Evolutionary conservation across 2,888 invertebrate genomes (phyloP), one percentile per base, ranked within the genome.

Genomic region (Acronicta leporina): DNA sequence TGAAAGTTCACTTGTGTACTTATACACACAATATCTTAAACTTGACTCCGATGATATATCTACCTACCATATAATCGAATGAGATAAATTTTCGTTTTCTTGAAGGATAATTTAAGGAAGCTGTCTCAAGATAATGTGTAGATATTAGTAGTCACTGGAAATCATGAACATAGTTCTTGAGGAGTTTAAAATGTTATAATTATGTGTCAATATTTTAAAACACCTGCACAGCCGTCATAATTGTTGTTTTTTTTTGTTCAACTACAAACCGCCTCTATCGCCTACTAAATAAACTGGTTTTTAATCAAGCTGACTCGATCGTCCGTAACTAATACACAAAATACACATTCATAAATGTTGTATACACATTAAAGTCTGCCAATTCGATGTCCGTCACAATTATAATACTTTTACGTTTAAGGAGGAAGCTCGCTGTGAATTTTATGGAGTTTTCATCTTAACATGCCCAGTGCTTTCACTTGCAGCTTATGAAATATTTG

Each of bases 251-350:
- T 35, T 7, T 20, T 20, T 20, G n/a, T 20, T 20, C 2, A 20
- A 4, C 20, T 20, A 20, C 35, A 38, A 38, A 13, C 38, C 5
- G 13, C 16, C 43, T 50, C 33, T 5, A 47, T 5, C 20, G 27
- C 5, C 14, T 27, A 25, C 9, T 10, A n/a, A 0, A 25, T 44
- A 51, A 75, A 71, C 75, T 8, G 25, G 75, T 63, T 73, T 69
- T 46, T 51, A 71, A 73, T 75, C 67, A 75, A 73, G 54, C 20
- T 40, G 25, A 45, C 52, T 55, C 56, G 54, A 56, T 71, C 59
- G 52, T 16, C 75, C 72, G 62, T 27, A 67, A 67, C 73, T 58
- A 73, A 73, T 44, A 54, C 9, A 58, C 13, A 75, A 75, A 73
- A 75, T 60, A 73, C 54, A 72, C 62, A 71, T 43, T 47, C 20